phyloP scores from a whole-genome alignment of 1,140 invertebrate species.

The Neocloeon triangulifer region DNA sequence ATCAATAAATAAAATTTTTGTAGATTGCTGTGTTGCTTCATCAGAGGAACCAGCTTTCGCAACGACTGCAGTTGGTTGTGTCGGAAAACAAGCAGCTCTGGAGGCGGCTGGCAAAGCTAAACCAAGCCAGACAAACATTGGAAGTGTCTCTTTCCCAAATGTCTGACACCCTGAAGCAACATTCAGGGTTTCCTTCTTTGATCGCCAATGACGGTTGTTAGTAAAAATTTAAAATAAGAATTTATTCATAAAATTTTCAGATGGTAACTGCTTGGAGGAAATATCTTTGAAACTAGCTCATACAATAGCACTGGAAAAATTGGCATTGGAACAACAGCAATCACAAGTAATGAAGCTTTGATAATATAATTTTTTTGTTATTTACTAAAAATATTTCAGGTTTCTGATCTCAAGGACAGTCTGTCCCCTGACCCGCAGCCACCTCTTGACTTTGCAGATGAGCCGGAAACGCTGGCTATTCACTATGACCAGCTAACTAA shows the following conservation, averaged over 20 bases:
- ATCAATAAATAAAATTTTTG: constrained; percentile 3
- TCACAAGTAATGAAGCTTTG: constrained; percentile 18
- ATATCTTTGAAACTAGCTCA: constrained; percentile 46
- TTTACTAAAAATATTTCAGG: too few species aligned
- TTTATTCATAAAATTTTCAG: constrained; percentile 12
- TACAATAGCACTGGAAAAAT: constrained; percentile 38
- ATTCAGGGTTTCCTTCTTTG: constrained; percentile 13
- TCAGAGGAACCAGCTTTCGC: constrained; percentile 46
- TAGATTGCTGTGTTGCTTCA: constrained; percentile 39
- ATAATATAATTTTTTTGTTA: too few species aligned
- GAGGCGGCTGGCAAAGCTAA: constrained; percentile 40
- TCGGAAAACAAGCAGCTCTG: constrained; percentile 56
- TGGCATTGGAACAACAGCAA: constrained; percentile 38
- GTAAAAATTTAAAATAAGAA: constrained; percentile 3
- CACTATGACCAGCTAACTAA: too few species aligned
- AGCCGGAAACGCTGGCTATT: too few species aligned
- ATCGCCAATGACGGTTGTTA: constrained; percentile 11
- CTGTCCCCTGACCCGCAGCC: too few species aligned
- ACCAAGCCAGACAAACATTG: constrained; percentile 26
- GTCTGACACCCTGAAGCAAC: constrained; percentile 22
- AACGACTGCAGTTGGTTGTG: constrained; percentile 54
- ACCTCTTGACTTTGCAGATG: too few species aligned
- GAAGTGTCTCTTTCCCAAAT: constrained; percentile 24
- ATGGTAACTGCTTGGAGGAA: constrained; percentile 46
- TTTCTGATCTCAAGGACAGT: too few species aligned